These are phyloP conservation scores for Anthonomus grandis DNA, from an alignment of 1,140 invertebrate species.

Conservation along the genomic window DNA sequence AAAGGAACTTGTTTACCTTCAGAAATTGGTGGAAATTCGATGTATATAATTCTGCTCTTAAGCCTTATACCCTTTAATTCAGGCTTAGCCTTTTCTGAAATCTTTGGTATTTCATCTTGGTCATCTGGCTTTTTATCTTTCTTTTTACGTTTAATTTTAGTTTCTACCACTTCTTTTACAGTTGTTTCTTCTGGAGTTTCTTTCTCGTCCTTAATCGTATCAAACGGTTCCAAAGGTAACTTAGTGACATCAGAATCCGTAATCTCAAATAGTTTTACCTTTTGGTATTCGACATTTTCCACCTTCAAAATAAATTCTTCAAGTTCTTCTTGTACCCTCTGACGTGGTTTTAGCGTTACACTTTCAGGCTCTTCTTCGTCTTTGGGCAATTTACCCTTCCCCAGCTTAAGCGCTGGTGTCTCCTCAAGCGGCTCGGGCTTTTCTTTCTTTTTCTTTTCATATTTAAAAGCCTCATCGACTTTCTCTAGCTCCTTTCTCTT, in stretches of 20 bases:
- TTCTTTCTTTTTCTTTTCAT: constrained; percentile 40
- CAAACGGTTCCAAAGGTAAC: no score
- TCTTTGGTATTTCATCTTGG: constrained; percentile 54
- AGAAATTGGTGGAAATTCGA: constrained; percentile 57
- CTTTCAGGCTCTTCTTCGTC: constrained; percentile 30
- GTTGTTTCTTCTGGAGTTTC: constrained; percentile 21
- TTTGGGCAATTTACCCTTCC: constrained; percentile 49
- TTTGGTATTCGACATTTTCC: constrained; percentile 53
- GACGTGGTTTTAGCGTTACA: constrained; percentile 34
- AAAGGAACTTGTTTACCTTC: constrained; percentile 51
- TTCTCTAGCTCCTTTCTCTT: constrained; percentile 50
- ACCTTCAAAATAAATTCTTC: constrained; percentile 40
- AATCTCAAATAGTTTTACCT: constrained; percentile 55
- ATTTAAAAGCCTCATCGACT: constrained; percentile 43
- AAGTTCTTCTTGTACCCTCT: constrained; percentile 45
- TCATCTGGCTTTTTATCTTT: constrained; percentile 53
- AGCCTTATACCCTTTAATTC: constrained; percentile 63
- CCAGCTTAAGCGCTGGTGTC: constrained; percentile 40
- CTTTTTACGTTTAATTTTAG: constrained; percentile 38
- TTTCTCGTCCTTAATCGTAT: no score
- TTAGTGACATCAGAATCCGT: constrained; percentile 24
- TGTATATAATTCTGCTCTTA: constrained; percentile 61
- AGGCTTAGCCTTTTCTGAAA: constrained; percentile 50
- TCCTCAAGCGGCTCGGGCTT: constrained; percentile 44
- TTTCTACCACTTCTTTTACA: constrained; percentile 12